These are phyloP conservation scores for Lymantria monacha DNA, from an alignment of 2,888 invertebrate species.

Conservation along the genomic window DNA sequence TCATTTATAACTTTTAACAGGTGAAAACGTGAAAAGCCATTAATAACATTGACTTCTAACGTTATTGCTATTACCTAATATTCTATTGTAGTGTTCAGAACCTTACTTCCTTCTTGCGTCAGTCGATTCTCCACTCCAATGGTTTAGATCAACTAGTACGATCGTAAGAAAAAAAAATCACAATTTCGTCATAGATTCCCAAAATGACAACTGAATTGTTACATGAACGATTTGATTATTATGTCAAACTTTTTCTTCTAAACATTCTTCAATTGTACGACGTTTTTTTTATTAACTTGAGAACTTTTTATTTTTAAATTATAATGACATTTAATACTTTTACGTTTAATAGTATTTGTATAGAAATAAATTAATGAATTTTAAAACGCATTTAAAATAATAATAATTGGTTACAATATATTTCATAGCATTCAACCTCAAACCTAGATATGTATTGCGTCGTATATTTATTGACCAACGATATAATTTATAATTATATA, in stretches of 20 bases:
- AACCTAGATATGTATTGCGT: not conserved
- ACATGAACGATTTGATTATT: conserved; percentile 7
- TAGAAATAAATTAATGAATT: not conserved
- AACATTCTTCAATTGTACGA: too few species aligned
- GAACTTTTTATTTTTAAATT: too few species aligned
- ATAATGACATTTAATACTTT: too few species aligned
- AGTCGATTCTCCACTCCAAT: conserved; percentile 26
- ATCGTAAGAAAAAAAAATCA: conserved; percentile 14
- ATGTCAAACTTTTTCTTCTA: too few species aligned
- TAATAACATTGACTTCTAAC: not conserved
- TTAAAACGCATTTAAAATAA: not conserved
- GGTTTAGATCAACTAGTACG: conserved; percentile 24
- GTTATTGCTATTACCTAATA: conserved; percentile 8
- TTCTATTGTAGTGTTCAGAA: conserved; percentile 8
- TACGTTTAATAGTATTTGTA: not conserved
- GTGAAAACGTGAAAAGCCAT: not conserved
- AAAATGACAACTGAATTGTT: conserved; percentile 18
- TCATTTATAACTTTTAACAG: not conserved
- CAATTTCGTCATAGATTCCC: conserved; percentile 17
- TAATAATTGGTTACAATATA: not conserved
- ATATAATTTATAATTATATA: not conserved
- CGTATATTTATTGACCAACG: not conserved
- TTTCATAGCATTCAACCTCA: not conserved
- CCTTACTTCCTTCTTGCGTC: conserved; percentile 19
- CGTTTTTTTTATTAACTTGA: too few species aligned